Conservation (phyloP, 2,888 invertebrate species). For the Cremastinae sp. region DNA sequence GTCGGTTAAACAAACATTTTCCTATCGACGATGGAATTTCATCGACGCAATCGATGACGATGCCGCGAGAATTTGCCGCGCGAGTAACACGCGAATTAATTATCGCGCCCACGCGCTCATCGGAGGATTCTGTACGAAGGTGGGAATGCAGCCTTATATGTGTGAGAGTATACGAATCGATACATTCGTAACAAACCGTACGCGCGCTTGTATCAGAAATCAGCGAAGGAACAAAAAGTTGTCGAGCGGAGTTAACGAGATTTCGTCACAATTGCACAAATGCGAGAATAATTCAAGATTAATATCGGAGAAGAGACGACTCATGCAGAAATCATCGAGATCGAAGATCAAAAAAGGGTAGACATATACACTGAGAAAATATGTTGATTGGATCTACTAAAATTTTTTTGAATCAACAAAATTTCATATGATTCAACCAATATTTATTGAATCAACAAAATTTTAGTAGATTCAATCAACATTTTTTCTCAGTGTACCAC, state of each 20-base stretch:
- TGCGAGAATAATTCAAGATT: not conserved
- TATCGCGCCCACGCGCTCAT: conserved; percentile 37
- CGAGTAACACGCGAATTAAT: conserved; percentile 45
- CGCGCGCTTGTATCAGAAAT: not conserved
- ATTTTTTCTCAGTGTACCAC: too few relatives aligned
- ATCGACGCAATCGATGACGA: conserved; percentile 25
- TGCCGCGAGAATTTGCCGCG: conserved; percentile 39
- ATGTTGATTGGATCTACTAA: too few relatives aligned
- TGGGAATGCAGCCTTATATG: conserved; percentile 15
- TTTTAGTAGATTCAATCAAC: too few relatives aligned
- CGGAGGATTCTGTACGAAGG: not conserved
- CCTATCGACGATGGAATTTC: conserved; percentile 24
- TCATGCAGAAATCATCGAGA: too few relatives aligned
- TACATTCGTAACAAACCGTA: conserved; percentile 11
- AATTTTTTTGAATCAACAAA: too few relatives aligned
- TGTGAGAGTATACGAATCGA: conserved; percentile 25
- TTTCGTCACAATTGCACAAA: conserved; percentile 2
- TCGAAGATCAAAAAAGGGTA: too few relatives aligned
- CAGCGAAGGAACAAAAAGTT: conserved; percentile 15
- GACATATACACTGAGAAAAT: too few relatives aligned
- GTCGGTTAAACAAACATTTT: too few relatives aligned
- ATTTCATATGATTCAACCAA: too few relatives aligned
- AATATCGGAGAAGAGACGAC: not conserved
- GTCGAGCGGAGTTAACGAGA: conserved; percentile 25
- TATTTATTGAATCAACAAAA: too few relatives aligned